Percentiles rank a stretch among this genome's conserved stretches.
phyloP scores from a whole-genome alignment of 2,113 vertebrate genomes.

The Prietella phreatophila region DNA sequence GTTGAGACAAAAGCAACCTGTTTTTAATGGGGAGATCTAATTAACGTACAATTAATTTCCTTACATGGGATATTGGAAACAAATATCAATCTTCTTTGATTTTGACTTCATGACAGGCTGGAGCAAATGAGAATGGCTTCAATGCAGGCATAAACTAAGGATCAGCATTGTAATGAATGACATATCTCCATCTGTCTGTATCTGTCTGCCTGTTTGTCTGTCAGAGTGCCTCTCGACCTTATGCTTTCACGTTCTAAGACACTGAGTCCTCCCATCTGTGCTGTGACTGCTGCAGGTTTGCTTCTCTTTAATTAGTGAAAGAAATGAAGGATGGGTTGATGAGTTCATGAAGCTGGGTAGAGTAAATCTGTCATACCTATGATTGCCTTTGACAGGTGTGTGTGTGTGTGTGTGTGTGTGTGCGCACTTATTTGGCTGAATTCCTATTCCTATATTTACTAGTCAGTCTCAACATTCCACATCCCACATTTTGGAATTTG shows the following conservation, averaged over 20 bases:
- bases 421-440: conserved; percentile 5
- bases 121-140: conserved; percentile 41
- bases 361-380: conserved; percentile 46
- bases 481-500: conserved; percentile 4
- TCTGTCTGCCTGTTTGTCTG: neutral
- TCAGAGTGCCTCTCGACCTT: neutral
- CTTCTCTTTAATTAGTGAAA: conserved; percentile 64
- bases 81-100: conserved; percentile 61
- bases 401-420: conserved; percentile 23
- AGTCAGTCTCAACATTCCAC: conserved; percentile 12
- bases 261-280: conserved; percentile 53
- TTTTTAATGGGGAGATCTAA: conserved; percentile 65
- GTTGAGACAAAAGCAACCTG: conserved; percentile 66
- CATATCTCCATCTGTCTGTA: conserved; percentile 6
- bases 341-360: conserved; percentile 61
- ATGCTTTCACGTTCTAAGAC: conserved; percentile 18
- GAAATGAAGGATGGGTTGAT: conserved; percentile 69
- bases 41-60: conserved; percentile 71
- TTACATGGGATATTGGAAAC: conserved; percentile 68
- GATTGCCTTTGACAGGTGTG: conserved; percentile 51
- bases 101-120: conserved; percentile 56
- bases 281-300: conserved; percentile 57
- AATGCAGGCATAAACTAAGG: conserved; percentile 35
- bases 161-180: conserved; percentile 32
- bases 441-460: neutral